Percentiles rank a stretch among this genome's conserved stretches.
Evolutionary conservation across 64 coral and sea anemone genomes (phyloP).

Genomic region (Trachythela sp.): DNA sequence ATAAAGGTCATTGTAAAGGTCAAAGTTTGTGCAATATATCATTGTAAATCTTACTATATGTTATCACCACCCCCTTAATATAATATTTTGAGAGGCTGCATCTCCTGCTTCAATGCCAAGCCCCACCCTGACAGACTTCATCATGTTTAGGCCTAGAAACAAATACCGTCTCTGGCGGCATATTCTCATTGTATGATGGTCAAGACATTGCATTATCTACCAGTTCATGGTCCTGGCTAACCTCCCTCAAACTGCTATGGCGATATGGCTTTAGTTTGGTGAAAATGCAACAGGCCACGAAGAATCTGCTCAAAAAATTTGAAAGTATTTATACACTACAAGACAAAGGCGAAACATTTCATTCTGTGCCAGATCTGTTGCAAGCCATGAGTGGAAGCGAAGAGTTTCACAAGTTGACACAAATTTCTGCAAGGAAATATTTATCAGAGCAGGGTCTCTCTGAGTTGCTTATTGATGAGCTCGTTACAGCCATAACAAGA

Average conservation of each 20-base stretch:
- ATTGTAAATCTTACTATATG: too few species aligned
- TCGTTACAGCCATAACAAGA: conserved; percentile 84
- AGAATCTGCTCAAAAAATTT: conserved; percentile 65
- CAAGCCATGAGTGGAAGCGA: conserved; percentile 66
- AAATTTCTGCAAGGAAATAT: conserved; percentile 52
- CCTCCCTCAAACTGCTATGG: conserved; percentile 70
- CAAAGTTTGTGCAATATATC: too few species aligned
- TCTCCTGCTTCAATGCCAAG: too few species aligned
- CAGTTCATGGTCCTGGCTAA: neutral
- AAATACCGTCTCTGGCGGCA: neutral
- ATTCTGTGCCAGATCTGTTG: conserved; percentile 64
- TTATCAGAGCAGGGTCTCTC: conserved; percentile 67
- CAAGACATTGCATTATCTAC: neutral
- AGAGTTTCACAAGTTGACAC: conserved; percentile 58
- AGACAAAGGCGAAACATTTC: conserved; percentile 49
- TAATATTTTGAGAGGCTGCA: too few species aligned
- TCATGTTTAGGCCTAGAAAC: neutral
- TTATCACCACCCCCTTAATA: too few species aligned
- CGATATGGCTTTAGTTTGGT: conserved; percentile 84
- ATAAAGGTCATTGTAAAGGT: too few species aligned
- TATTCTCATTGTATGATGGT: conserved; percentile 5
- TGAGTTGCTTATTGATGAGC: conserved; percentile 62
- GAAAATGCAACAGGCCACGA: conserved; percentile 64
- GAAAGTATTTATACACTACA: conserved; percentile 76
- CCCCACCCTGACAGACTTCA: neutral